Evolutionary conservation across 2,888 invertebrate genomes (phyloP), one percentile per base, ranked within the genome.

Genomic region (Dyspetes luteomarginatus): DNA sequence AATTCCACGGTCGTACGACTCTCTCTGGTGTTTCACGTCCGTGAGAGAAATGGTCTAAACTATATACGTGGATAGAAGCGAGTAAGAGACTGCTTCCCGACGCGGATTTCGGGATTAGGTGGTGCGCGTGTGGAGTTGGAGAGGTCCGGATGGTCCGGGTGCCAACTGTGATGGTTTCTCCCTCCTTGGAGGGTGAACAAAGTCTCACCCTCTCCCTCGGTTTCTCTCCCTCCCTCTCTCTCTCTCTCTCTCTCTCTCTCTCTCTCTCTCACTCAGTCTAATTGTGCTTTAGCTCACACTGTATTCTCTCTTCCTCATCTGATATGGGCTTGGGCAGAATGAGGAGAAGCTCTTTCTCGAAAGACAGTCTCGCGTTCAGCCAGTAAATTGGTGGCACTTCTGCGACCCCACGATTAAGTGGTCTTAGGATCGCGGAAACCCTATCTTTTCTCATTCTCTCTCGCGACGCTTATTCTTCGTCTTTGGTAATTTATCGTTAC

Each of bases 331-430:
- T 1, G 3, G 43, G 19, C n/a, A n/a, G n/a, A n/a, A 17, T 2
- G 72, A 41, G 56, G 43, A n/a, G 56, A 74, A 74, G 56, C 73
- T 43, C 64, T 79, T 68, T 56, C 56, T 48, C 75, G 86, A 85
- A 85, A 83, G 86, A 85, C 85, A 86, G 85, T 22, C 65, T 68
- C 84, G 81, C 85, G 84, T 86, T 87, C 86, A 88, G 86, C 83
- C 86, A 81, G 87, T 86, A 90, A 90, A 90, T 90, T 89, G 90
- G 86, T 89, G 84, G 88, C 89, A 89, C 90, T 90, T 90, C 87
- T 89, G 90, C 86, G 89, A 88, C 86, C 85, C 85, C 78, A 86
- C 89, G 89, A 91, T 91, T 90, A 90, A 91, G 87, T 90, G 90
- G 86, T 87, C 88, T 90, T 89, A 86, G 86, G 79, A 77, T n/a